Evolutionary conservation across 2,113 vertebrate genomes (phyloP).

Genomic region (Dipodomys stephensi): DNA sequence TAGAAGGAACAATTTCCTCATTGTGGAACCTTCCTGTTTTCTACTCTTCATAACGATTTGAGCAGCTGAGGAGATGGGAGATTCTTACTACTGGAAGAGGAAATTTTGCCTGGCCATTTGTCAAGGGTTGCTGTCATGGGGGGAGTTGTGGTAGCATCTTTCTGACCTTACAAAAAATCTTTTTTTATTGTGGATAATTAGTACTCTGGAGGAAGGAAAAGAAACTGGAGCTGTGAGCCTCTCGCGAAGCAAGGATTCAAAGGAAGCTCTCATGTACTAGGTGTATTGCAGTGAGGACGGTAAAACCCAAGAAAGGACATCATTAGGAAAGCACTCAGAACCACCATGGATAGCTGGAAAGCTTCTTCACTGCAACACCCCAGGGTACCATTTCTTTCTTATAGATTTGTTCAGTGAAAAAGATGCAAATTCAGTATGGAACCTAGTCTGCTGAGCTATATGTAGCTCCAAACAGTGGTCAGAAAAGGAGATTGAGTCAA

Average conservation of each 20-base stretch:
- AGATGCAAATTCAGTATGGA: background rate
- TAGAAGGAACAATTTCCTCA: background rate
- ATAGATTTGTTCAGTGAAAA: background rate
- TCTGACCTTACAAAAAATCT: background rate
- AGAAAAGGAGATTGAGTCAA: background rate
- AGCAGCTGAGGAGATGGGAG: background rate
- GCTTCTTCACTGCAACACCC: background rate
- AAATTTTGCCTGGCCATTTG: background rate
- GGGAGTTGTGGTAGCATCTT: background rate
- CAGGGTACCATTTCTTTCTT: background rate
- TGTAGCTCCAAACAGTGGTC: background rate
- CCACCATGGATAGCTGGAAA: background rate
- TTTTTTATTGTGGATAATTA: slow-evolving; percentile 5
- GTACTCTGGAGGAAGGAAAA: background rate
- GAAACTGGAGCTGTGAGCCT: background rate
- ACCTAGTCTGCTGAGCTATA: background rate
- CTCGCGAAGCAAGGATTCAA: background rate
- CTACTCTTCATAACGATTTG: background rate
- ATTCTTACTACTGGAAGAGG: background rate
- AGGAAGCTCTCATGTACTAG: background rate
- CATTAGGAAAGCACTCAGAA: background rate
- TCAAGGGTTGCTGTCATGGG: background rate
- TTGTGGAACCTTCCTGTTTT: background rate
- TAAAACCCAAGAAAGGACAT: background rate
- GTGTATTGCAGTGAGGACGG: background rate